Conservation (phyloP, 2,888 invertebrate genomes). For the Pinctada fucata region DNA sequence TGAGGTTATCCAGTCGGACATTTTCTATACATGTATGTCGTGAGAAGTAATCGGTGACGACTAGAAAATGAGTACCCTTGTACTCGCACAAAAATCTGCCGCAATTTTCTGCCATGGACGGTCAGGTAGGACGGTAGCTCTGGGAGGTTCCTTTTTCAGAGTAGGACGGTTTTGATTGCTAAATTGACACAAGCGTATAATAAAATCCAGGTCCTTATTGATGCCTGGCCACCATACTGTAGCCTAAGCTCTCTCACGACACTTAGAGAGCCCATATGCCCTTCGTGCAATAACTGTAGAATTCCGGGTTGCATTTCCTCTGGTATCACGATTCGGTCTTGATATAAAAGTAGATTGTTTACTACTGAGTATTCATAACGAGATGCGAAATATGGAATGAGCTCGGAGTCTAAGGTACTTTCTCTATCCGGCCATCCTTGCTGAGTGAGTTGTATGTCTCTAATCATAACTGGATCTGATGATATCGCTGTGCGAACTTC, state of each 20-base stretch:
- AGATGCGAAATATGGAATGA: slow-evolving; percentile 27
- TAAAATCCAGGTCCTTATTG: slow-evolving; percentile 31
- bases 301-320: slow-evolving; percentile 21
- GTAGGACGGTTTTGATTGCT: slow-evolving; percentile 38
- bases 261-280: slow-evolving; percentile 49
- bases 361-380: slow-evolving; percentile 31
- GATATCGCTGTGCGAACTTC: too few relatives aligned
- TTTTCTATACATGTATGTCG: slow-evolving; percentile 11
- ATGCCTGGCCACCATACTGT: slow-evolving; percentile 51
- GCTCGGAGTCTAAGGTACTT: slow-evolving; percentile 11
- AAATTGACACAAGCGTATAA: slow-evolving; percentile 32
- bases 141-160: slow-evolving; percentile 43
- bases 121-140: slow-evolving; percentile 36
- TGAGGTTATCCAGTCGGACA: not conserved
- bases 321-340: slow-evolving; percentile 32
- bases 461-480: too few relatives aligned
- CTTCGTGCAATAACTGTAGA: slow-evolving; percentile 35
- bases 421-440: slow-evolving; percentile 41
- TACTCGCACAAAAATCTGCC: slow-evolving; percentile 43
- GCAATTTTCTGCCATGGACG: slow-evolving; percentile 45
- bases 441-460: not conserved
- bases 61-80: slow-evolving; percentile 30
- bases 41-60: slow-evolving; percentile 46
- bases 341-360: slow-evolving; percentile 35
- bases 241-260: slow-evolving; percentile 32